phyloP scores from a whole-genome alignment of 2,113 vertebrate species.

The Thunnus thynnus region DNA sequence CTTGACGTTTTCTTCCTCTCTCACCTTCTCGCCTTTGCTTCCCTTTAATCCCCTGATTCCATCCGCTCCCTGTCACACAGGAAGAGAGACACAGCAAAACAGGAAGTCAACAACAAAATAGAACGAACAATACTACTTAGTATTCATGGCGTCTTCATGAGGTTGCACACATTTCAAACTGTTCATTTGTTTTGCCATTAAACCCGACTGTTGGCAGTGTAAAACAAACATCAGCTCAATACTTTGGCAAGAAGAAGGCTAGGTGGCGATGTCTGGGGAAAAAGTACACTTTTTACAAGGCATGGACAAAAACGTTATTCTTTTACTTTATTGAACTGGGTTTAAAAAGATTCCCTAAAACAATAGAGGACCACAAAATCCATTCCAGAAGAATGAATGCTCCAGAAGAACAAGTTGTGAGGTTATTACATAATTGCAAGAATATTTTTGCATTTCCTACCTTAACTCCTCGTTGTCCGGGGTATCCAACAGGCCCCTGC shows the following conservation, averaged over 20 bases:
- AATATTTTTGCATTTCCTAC: constrained; percentile 70
- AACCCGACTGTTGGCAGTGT: no score
- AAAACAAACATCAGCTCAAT: no score
- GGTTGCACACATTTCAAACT: not conserved
- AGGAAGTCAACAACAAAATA: constrained; percentile 27
- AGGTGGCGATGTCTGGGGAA: no score
- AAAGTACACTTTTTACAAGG: no score
- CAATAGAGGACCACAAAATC: not conserved
- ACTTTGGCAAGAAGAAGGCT: no score
- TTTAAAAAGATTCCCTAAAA: not conserved
- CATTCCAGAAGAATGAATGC: not conserved
- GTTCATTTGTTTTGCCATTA: not conserved
- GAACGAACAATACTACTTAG: not conserved
- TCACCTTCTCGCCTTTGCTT: constrained; percentile 98
- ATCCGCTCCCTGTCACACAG: constrained; percentile 91
- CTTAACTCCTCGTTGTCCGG: constrained; percentile 95
- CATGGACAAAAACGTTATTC: no score
- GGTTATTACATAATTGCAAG: not conserved
- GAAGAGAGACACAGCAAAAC: constrained; percentile 17
- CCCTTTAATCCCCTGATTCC: constrained; percentile 95
- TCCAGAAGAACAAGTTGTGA: not conserved
- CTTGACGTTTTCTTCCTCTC: constrained; percentile 20
- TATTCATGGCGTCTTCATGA: not conserved
- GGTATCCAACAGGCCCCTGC: constrained; percentile 94
- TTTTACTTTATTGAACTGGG: not conserved